Evolutionary conservation across 2,888 invertebrate genomes (phyloP).

Genomic region (Pheosia tremula): DNA sequence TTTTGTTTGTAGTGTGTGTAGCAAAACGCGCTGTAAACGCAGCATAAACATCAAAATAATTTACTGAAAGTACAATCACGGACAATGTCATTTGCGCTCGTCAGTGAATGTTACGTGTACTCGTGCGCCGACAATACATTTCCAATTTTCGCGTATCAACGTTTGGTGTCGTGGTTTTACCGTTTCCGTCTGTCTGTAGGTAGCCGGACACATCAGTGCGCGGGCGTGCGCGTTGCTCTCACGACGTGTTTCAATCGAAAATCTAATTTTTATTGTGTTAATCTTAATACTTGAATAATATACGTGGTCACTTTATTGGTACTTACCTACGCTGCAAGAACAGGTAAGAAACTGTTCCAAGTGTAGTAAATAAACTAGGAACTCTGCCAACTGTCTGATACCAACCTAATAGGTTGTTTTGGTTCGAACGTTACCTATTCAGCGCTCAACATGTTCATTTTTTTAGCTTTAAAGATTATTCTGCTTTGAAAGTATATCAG

Average conservation of each 20-base stretch:
- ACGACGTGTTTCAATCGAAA: slow-evolving; percentile 28
- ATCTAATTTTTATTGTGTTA: not conserved
- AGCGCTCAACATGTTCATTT: not conserved
- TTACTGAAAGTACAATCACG: not conserved
- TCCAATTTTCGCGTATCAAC: slow-evolving; percentile 15
- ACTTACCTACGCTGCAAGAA: not conserved
- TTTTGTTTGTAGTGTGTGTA: too few species aligned
- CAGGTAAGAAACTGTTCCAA: not conserved
- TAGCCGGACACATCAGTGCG: slow-evolving; percentile 21
- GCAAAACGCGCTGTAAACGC: too few species aligned
- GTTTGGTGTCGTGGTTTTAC: slow-evolving; percentile 13
- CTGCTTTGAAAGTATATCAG: not conserved
- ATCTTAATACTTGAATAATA: not conserved
- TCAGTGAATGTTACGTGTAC: slow-evolving; percentile 12
- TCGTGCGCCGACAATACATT: slow-evolving; percentile 31
- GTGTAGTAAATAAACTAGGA: not conserved
- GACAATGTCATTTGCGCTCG: not conserved
- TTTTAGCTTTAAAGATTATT: not conserved
- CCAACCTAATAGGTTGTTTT: too few species aligned
- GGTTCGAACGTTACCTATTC: too few species aligned
- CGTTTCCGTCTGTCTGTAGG: slow-evolving; percentile 13
- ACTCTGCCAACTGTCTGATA: too few species aligned
- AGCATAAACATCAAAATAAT: too few species aligned
- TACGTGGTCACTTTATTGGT: not conserved
- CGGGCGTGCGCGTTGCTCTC: slow-evolving; percentile 33